Evolutionary conservation across 2,113 vertebrate genomes (phyloP).

Genomic region (Xyliphius kryptos): DNA sequence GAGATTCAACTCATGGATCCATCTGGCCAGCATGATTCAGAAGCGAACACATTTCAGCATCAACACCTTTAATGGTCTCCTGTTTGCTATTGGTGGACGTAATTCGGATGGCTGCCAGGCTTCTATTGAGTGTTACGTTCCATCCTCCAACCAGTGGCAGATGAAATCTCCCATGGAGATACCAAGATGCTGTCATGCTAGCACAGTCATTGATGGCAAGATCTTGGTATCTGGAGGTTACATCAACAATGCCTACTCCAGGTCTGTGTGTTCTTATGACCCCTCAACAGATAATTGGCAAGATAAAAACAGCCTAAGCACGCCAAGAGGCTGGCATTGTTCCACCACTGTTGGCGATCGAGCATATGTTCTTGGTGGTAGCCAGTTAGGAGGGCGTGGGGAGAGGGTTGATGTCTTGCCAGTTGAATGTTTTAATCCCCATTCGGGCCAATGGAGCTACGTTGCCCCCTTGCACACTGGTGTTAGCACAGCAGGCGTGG

Average conservation of each 20-base stretch:
- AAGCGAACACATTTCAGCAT: slow-evolving; percentile 96
- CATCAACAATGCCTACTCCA: slow-evolving; percentile 88
- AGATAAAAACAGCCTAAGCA: slow-evolving; percentile 82
- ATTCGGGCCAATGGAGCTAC: slow-evolving; percentile 83
- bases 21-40: slow-evolving; percentile 87
- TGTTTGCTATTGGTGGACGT: slow-evolving; percentile 87
- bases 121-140: slow-evolving; percentile 90
- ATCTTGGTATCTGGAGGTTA: slow-evolving; percentile 92
- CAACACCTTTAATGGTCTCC: slow-evolving; percentile 85
- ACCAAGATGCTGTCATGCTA: slow-evolving; percentile 88
- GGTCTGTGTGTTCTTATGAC: slow-evolving; percentile 84
- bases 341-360: slow-evolving; percentile 77
- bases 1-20: slow-evolving; percentile 93
- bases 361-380: slow-evolving; percentile 87
- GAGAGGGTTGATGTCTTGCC: slow-evolving; percentile 91
- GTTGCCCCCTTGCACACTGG: slow-evolving; percentile 78
- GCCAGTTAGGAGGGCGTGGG: slow-evolving; percentile 85
- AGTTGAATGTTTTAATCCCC: slow-evolving; percentile 83
- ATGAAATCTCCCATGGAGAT: slow-evolving; percentile 84
- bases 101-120: slow-evolving; percentile 85
- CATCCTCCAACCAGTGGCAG: slow-evolving; percentile 93
- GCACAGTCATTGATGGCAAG: slow-evolving; percentile 79
- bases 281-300: slow-evolving; percentile 87
- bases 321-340: slow-evolving; percentile 92
- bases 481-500: slow-evolving; percentile 88